Evolutionary conservation across 2,888 invertebrate genomes (phyloP), one percentile per base, ranked within the genome.

Genomic region (Mythimna impura): DNA sequence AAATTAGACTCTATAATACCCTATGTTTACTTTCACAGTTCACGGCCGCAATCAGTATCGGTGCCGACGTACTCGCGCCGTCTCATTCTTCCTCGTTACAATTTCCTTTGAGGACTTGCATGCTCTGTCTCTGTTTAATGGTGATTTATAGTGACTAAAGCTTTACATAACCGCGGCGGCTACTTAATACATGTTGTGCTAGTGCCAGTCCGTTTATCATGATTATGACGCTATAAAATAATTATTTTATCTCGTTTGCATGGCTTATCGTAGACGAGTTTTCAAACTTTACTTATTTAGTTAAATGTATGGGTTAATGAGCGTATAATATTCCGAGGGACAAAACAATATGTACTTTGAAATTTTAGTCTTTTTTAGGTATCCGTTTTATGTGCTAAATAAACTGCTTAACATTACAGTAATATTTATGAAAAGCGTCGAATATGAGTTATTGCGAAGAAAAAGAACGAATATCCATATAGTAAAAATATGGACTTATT

Each of bases 1-100:
- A 88, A 91, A 89, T 90, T 89, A 90, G 85, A 89, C 72, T 85
- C 83, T 82, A 86, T 89, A 90, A 89, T 90, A 88, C 87, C 86
- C 90, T 89, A 84, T 93, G 94, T 94, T 94, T 93, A 94, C 93
- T 93, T 92, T 90, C 90, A 89, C 91, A 90, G 93, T 94, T 94
- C 93, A 94, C 89, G 94, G 93, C 90, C 94, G 90, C 84, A 84
- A 87, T 88, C 82, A 84, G 84, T 84, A 88, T 84, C 78, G 79
- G 78, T 76, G 82, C 81, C 79, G 66, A 75, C 75, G 69, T 79
- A 84, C 73, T 77, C 72, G 64, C 66, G 76, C 81, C 81, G 82
- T 91, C 91, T 87, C 89, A 79, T 80, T 89, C 87, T 76, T 57
- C 30, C 87, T 55, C 30, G 66, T 55, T 65, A 58, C 52, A 47